Conservation (phyloP, 2,797 vertebrate genomes). For the Anniella stebbinsi region DNA sequence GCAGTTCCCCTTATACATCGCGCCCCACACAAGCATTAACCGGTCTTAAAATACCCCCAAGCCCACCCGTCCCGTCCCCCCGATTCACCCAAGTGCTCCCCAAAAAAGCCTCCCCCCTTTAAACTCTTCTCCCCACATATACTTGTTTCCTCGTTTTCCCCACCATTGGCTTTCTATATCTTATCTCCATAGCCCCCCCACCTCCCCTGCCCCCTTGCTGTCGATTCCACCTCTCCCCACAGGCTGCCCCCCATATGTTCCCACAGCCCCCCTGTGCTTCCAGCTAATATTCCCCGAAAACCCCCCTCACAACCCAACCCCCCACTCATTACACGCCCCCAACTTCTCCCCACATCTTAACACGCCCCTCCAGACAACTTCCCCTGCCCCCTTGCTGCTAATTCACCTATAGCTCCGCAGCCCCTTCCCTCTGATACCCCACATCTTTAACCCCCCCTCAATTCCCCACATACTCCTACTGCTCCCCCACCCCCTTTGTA, state of each 20-base stretch:
- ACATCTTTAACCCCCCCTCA: background rate
- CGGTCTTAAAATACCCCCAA: background rate
- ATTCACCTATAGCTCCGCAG: no score
- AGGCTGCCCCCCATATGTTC: background rate
- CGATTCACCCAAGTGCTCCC: background rate
- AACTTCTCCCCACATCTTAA: no score
- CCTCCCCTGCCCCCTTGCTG: background rate
- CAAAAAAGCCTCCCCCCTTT: background rate
- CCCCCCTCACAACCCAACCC: no score
- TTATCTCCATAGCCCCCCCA: background rate
- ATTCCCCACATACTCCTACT: background rate
- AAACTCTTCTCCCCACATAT: background rate
- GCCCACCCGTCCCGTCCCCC: background rate
- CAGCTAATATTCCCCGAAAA: no score
- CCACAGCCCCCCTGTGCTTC: background rate
- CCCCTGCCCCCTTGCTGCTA: no score
- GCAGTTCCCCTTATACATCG: accelerated
- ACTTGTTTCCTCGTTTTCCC: background rate
- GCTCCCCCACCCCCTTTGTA: no score
- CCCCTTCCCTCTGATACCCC: background rate
- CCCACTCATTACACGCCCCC: background rate
- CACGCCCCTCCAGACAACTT: no score
- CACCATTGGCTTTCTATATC: background rate
- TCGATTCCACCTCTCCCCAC: no score
- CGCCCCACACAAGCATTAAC: no score